Evolutionary conservation across 1,140 invertebrate genomes (phyloP).

Genomic region (Pemphigus obesinymphae): DNA sequence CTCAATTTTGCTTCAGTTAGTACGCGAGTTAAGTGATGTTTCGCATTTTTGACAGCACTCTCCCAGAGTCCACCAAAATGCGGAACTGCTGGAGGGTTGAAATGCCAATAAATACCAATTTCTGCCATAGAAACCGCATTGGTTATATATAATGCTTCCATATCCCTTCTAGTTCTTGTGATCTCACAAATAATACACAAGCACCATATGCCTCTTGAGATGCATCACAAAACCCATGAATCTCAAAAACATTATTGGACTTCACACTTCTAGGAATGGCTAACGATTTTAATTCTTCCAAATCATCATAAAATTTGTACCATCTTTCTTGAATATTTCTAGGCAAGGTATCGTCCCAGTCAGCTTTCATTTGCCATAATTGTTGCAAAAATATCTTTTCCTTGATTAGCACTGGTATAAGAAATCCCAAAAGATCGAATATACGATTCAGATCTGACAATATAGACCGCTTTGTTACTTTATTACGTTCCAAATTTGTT

Average conservation of each 20-base stretch:
- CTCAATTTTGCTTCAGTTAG: background rate
- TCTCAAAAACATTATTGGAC: background rate
- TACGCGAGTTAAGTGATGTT: background rate
- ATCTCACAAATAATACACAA: background rate
- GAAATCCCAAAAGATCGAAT: conserved; percentile 19
- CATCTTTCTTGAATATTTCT: background rate
- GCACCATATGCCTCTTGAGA: background rate
- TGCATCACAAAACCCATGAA: background rate
- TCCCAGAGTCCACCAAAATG: conserved; percentile 53
- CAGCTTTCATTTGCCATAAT: background rate
- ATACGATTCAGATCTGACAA: background rate
- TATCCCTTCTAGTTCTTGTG: background rate
- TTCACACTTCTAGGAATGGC: background rate
- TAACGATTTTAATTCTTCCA: background rate
- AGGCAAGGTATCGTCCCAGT: background rate
- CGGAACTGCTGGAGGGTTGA: conserved; percentile 51
- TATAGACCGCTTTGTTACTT: background rate
- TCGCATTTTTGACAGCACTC: conserved; percentile 46
- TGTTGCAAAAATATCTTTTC: conserved; percentile 15
- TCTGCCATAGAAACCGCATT: background rate
- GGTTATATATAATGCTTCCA: background rate
- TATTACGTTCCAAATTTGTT: background rate
- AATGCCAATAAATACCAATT: conserved; percentile 50
- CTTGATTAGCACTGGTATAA: background rate
- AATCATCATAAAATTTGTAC: background rate